Percentiles rank a stretch among this genome's conserved stretches.
These are phyloP conservation scores for Myanophis thanlyinensis DNA, from an alignment of 2,113 vertebrate species.

Conservation along the genomic window DNA sequence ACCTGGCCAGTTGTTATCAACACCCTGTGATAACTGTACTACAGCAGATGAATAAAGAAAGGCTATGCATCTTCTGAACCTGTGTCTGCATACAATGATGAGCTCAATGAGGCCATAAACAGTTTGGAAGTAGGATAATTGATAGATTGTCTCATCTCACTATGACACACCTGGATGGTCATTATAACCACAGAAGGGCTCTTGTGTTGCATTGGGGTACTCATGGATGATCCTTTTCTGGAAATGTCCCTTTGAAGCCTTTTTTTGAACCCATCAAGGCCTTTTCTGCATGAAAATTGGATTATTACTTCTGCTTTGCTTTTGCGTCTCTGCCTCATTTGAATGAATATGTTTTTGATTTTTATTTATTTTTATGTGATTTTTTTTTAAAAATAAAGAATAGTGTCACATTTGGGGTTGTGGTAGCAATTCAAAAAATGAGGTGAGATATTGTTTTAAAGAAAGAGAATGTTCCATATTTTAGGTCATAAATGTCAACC, in stretches of 20 bases:
- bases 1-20: neutral
- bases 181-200: neutral
- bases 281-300: neutral
- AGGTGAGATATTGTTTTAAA: constrained; percentile 18
- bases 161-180: neutral
- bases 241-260: neutral
- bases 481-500: constrained; percentile 45
- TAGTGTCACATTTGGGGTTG: constrained; percentile 31
- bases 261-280: neutral
- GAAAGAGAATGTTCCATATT: constrained; percentile 31
- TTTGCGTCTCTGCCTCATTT: neutral
- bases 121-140: neutral
- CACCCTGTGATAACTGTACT: neutral
- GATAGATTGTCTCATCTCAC: neutral
- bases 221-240: neutral
- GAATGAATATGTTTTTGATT: neutral
- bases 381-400: constrained; percentile 15
- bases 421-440: constrained; percentile 47
- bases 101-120: neutral
- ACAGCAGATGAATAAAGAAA: neutral
- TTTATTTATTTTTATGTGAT: constrained; percentile 35
- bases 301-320: neutral
- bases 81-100: neutral
- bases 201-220: neutral
- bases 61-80: neutral